phyloP scores from a whole-genome alignment of 1,140 invertebrate species.

The Rhynchophorus ferrugineus region DNA sequence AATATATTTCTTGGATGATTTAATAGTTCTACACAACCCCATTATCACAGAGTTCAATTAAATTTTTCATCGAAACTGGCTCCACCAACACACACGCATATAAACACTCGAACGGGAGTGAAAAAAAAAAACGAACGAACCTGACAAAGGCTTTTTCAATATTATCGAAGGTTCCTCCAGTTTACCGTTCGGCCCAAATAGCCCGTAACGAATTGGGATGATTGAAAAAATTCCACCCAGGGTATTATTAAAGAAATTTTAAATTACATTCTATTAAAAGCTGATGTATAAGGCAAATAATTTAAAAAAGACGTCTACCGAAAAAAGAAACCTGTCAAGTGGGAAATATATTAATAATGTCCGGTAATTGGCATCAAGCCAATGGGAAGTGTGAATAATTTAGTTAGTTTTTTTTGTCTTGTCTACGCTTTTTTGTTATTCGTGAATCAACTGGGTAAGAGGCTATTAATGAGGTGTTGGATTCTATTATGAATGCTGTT shows the following conservation, averaged over 20 bases:
- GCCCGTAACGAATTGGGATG: constrained; percentile 1
- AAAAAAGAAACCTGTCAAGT: constrained; percentile 14
- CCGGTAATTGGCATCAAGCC: constrained; percentile 14
- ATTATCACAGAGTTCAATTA: too few relatives aligned
- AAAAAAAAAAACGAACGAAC: not conserved
- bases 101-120: too few relatives aligned
- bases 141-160: constrained; percentile 5
- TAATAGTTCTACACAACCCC: too few relatives aligned
- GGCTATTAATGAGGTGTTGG: constrained; percentile 14
- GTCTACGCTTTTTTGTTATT: too few relatives aligned
- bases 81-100: too few relatives aligned
- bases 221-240: constrained; percentile 8
- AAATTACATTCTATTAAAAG: constrained; percentile 6
- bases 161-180: not conserved
- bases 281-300: constrained; percentile 8
- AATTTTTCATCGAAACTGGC: not conserved
- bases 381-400: constrained; percentile 16
- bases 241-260: constrained; percentile 7
- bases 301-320: constrained; percentile 5
- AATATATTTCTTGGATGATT: too few relatives aligned
- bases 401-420: constrained; percentile 13
- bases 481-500: constrained; percentile 6
- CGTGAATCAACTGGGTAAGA: not conserved
- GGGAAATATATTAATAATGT: constrained; percentile 17
- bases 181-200: not conserved